phyloP scores from a whole-genome alignment of 1,140 invertebrate genomes.

The Euborellia annulipes region DNA sequence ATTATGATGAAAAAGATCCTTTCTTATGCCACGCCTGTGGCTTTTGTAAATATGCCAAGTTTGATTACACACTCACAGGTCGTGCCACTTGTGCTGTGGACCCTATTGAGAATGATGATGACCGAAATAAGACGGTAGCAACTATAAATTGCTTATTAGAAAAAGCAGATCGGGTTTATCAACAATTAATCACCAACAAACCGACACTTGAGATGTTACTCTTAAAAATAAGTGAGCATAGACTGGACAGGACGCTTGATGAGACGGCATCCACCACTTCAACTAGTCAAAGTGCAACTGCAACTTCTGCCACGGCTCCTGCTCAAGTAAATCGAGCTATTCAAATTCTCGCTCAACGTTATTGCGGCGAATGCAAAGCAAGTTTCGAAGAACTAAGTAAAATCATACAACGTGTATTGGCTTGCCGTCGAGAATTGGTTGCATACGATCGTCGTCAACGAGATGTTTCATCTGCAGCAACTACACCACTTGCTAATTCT shows the following conservation, averaged over 20 bases:
- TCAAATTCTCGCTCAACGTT: conserved; percentile 76
- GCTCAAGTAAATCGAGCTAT: conserved; percentile 67
- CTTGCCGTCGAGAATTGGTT: conserved; percentile 78
- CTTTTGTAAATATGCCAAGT: conserved; percentile 99
- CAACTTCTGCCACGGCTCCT: conserved; percentile 23
- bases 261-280: conserved; percentile 29
- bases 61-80: conserved; percentile 84
- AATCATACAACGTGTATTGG: conserved; percentile 82
- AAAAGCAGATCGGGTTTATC: conserved; percentile 87
- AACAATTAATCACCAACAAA: conserved; percentile 75
- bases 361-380: conserved; percentile 85
- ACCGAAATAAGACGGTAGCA: conserved; percentile 84
- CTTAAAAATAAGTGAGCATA: conserved; percentile 59
- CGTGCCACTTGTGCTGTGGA: conserved; percentile 89
- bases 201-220: conserved; percentile 70
- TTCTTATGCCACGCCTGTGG: conserved; percentile 97
- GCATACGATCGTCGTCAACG: conserved; percentile 77
- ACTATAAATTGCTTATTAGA: conserved; percentile 81
- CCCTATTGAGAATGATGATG: conserved; percentile 92
- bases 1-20: conserved; percentile 98
- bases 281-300: conserved; percentile 9
- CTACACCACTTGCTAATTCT: conserved; percentile 1
- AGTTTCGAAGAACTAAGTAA: conserved; percentile 93
- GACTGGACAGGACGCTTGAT: conserved; percentile 43
- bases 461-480: conserved; percentile 22